Percentiles rank a stretch among this genome's conserved stretches.
phyloP scores from a whole-genome alignment of 2,113 vertebrate genomes.

The Peromyscus polionotus region DNA sequence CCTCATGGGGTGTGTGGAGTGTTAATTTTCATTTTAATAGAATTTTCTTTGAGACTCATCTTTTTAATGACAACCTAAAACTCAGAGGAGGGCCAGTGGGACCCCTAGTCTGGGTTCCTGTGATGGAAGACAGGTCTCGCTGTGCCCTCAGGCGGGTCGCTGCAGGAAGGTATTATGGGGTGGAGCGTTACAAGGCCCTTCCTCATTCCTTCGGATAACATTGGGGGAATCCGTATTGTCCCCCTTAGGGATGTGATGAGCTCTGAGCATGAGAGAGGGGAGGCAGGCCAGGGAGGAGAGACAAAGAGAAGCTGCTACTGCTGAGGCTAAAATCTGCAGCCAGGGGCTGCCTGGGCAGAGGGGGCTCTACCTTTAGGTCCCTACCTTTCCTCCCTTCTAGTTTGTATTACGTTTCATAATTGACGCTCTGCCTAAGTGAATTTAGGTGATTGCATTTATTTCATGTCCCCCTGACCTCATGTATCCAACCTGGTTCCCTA shows the following conservation, averaged over 20 bases:
- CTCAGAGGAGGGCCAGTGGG: neutral
- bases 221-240: neutral
- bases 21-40: conserved; percentile 51
- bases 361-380: neutral
- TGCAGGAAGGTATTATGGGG: neutral
- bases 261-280: neutral
- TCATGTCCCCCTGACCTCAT: conserved; percentile 87
- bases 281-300: fast-evolving
- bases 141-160: neutral
- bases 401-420: conserved; percentile 44
- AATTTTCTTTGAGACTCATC: conserved; percentile 31
- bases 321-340: neutral
- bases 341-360: neutral
- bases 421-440: neutral
- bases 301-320: neutral
- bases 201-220: neutral
- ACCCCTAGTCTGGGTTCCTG: neutral
- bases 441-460: conserved; percentile 85
- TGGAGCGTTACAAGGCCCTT: neutral
- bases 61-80: conserved; percentile 22
- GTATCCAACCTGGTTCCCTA: conserved; percentile 90
- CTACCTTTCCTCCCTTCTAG: neutral
- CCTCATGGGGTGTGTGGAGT: neutral
- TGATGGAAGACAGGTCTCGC: neutral
- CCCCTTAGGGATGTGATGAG: neutral